Evolutionary conservation across 1,140 invertebrate species (phyloP).

Genomic region (Maniola jurtina): DNA sequence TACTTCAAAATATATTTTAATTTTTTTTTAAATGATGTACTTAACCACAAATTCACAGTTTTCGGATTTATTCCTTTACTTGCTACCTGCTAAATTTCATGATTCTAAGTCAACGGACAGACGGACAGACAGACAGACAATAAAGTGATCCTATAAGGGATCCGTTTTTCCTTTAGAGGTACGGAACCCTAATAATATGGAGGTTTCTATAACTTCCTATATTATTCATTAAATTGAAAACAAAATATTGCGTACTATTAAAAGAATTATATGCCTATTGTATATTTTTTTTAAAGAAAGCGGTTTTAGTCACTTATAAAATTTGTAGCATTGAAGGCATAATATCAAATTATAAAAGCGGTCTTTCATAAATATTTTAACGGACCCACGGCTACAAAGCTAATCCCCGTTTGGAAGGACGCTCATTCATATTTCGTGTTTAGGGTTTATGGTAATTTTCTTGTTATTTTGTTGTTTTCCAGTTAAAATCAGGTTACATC

Average conservation of each 20-base stretch:
- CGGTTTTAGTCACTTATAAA: constrained; percentile 7
- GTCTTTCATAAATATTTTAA: constrained; percentile 54
- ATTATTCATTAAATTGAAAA: neutral
- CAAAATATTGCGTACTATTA: no score
- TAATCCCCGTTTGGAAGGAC: constrained; percentile 51
- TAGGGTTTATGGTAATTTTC: constrained; percentile 34
- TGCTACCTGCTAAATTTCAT: no score
- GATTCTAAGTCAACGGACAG: no score
- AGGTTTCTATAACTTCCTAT: no score
- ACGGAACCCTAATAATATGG: no score
- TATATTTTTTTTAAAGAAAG: neutral
- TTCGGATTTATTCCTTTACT: no score
- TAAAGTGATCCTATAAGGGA: no score
- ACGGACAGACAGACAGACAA: no score
- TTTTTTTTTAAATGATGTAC: no score
- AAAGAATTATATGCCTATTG: neutral
- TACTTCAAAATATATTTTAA: no score
- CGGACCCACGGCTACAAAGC: constrained; percentile 39
- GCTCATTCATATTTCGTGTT: constrained; percentile 44
- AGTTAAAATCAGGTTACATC: constrained; percentile 7
- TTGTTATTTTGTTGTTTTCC: constrained; percentile 28
- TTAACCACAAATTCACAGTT: no score
- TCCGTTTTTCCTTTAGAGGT: no score
- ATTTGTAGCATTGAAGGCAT: constrained; percentile 12
- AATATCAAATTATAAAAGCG: constrained; percentile 23